Conservation (phyloP, 2,113 vertebrate genomes). For the Sylvietta virens region DNA sequence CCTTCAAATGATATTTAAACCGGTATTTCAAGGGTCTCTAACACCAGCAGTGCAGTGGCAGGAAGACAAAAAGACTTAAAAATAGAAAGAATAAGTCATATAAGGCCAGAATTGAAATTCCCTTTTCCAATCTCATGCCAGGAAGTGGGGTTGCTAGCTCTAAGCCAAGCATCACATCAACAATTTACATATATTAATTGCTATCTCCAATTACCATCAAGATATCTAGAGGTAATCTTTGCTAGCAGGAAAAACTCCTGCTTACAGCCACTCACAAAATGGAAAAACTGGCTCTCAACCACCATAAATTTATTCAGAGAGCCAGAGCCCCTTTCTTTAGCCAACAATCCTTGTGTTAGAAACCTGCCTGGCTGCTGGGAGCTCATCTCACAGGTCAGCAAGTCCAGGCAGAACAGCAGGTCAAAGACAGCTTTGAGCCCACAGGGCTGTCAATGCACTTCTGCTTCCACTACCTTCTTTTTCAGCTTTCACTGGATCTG, state of each 20-base stretch:
- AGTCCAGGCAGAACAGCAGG: neutral
- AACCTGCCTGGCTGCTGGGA: neutral
- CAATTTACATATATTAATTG: neutral
- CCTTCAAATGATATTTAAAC: neutral
- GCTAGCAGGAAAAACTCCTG: neutral
- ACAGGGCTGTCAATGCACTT: neutral
- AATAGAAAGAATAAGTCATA: neutral
- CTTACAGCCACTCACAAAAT: neutral
- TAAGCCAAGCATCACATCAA: neutral
- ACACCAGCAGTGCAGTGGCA: neutral
- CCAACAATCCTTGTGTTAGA: neutral
- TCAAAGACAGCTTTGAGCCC: neutral
- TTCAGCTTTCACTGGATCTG: neutral
- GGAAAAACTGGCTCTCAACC: constrained; percentile 1
- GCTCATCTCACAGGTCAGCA: neutral
- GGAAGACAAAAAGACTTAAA: neutral
- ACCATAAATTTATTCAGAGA: neutral
- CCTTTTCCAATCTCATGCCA: neutral
- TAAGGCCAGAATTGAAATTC: neutral
- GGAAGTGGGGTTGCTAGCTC: neutral
- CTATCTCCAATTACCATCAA: neutral
- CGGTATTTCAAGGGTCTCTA: neutral
- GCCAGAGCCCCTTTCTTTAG: neutral
- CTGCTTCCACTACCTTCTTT: neutral
- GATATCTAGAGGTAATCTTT: neutral